These are phyloP conservation scores for Danio tinwini DNA, from an alignment of 2,797 vertebrate species.

Conservation along the genomic window DNA sequence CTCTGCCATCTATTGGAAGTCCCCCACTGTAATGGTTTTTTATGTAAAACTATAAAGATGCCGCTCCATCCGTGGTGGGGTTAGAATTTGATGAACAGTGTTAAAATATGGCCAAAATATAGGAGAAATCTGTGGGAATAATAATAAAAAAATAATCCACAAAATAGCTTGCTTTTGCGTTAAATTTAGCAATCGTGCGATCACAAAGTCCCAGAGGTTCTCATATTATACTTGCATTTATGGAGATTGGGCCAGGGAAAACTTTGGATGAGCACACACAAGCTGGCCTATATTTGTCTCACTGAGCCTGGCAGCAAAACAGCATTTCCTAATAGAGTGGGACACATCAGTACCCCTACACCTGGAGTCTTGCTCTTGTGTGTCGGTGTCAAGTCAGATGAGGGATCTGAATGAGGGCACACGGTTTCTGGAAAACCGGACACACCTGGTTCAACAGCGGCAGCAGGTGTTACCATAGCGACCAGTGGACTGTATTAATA, in stretches of 20 bases:
- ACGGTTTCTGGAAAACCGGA: slow-evolving; percentile 14
- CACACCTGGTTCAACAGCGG: slow-evolving; percentile 61
- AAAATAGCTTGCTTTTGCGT: too few species aligned
- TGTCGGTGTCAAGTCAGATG: slow-evolving; percentile 4
- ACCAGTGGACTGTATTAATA: slow-evolving; percentile 61
- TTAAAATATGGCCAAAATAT: too few species aligned
- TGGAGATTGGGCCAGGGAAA: background rate
- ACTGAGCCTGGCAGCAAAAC: background rate
- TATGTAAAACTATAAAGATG: too few species aligned
- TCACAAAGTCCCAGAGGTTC: too few species aligned
- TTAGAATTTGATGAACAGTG: too few species aligned
- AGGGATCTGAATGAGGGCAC: background rate
- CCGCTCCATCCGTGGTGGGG: too few species aligned
- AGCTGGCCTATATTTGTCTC: background rate
- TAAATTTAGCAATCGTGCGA: too few species aligned
- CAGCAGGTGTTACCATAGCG: slow-evolving; percentile 66
- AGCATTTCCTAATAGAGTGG: background rate
- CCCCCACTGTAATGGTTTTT: too few species aligned
- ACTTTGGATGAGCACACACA: background rate
- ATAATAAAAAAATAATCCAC: too few species aligned
- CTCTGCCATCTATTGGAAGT: too few species aligned
- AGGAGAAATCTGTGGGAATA: too few species aligned
- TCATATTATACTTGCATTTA: too few species aligned
- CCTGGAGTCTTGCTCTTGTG: background rate
- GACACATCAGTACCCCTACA: background rate